These are phyloP conservation scores for Chiloscyllium punctatum DNA, from an alignment of 2,797 vertebrate species.

Conservation along the genomic window DNA sequence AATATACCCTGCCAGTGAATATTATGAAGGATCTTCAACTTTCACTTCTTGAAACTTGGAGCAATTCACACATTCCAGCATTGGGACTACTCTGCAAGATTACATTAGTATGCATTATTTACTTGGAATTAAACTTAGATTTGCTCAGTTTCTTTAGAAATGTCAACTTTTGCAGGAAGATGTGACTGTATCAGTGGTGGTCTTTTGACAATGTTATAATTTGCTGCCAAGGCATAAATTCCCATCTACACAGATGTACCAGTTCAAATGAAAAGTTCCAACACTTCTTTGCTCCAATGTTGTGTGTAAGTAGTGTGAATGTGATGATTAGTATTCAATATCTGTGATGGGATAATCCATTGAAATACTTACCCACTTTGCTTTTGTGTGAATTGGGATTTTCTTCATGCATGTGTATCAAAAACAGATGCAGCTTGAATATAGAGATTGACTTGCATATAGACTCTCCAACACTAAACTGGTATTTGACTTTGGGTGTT, in stretches of 20 bases:
- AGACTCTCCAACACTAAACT: neutral
- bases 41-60: neutral
- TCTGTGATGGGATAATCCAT: neutral
- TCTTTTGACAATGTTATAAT: neutral
- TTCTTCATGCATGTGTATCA: neutral
- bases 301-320: neutral
- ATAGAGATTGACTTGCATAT: neutral
- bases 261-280: conserved; percentile 5
- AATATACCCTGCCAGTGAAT: too few relatives aligned
- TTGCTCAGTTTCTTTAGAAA: neutral
- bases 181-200: neutral
- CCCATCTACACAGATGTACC: neutral
- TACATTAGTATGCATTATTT: neutral
- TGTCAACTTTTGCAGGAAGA: neutral
- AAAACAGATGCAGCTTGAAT: neutral
- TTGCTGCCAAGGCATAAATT: neutral
- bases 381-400: neutral
- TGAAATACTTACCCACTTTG: neutral
- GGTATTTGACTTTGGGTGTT: neutral
- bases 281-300: neutral
- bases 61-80: neutral
- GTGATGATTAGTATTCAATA: neutral
- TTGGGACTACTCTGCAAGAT: neutral
- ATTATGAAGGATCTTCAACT: neutral
- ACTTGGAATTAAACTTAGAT: neutral